Conservation (phyloP, 1,140 invertebrate genomes). For the Triops longicaudatus region DNA sequence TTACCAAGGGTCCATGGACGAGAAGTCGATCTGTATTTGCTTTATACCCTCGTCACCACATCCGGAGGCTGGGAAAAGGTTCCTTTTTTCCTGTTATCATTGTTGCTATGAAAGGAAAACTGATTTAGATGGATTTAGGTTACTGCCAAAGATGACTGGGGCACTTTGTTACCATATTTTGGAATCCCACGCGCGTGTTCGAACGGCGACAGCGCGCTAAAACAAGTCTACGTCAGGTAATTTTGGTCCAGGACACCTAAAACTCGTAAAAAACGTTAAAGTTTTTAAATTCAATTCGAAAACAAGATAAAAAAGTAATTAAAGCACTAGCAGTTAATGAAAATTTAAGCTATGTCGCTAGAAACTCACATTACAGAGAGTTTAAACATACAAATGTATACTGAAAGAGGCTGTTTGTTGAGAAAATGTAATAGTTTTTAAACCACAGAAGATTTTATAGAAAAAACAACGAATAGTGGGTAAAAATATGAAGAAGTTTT, state of each 20-base stretch:
- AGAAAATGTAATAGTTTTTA: too few species aligned
- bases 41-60: constrained; percentile 82
- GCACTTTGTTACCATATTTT: constrained; percentile 64
- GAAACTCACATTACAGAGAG: too few species aligned
- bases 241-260: too few species aligned
- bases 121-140: constrained; percentile 48
- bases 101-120: constrained; percentile 18
- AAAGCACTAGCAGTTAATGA: too few species aligned
- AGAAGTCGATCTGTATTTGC: constrained; percentile 79
- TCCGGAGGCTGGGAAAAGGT: constrained; percentile 89
- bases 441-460: too few species aligned
- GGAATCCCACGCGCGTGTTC: constrained; percentile 67
- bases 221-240: constrained; percentile 78
- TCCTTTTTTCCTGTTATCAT: constrained; percentile 36
- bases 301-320: too few species aligned
- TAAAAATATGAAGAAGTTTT: too few species aligned
- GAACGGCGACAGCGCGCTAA: constrained; percentile 75
- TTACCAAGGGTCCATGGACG: constrained; percentile 74
- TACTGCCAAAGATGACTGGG: constrained; percentile 75
- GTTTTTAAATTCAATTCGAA: too few species aligned
- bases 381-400: too few species aligned
- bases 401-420: too few species aligned
- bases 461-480: too few species aligned
- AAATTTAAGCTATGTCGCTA: too few species aligned
- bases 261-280: background rate